phyloP scores from a whole-genome alignment of 2,797 vertebrate species.

The Mareca penelope region DNA sequence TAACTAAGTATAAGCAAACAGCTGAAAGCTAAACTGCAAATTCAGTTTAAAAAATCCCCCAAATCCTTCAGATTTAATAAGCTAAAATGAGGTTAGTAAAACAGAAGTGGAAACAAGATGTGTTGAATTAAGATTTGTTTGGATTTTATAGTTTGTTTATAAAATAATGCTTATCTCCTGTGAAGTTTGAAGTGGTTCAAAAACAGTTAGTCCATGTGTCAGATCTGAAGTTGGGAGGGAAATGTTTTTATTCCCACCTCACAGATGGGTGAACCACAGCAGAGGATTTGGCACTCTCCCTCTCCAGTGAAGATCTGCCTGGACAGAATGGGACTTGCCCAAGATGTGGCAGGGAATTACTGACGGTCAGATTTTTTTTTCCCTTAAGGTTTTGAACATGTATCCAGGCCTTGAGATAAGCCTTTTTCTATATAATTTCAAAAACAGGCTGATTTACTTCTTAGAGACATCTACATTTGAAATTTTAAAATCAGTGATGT shows the following conservation, averaged over 20 bases:
- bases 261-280: not conserved
- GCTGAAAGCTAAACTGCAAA: constrained; percentile 13
- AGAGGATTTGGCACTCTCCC: not conserved
- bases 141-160: constrained; percentile 47
- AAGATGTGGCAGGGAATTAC: not conserved
- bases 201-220: constrained; percentile 4
- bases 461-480: not conserved
- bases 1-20: constrained; percentile 18
- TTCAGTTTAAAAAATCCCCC: not conserved
- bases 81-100: constrained; percentile 52
- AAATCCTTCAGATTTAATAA: constrained; percentile 19
- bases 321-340: not conserved
- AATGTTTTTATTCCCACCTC: constrained; percentile 27
- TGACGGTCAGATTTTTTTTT: not conserved
- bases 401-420: not conserved
- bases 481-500: not conserved
- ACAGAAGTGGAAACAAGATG: constrained; percentile 40
- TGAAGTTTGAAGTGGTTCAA: constrained; percentile 30
- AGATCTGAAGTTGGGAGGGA: not conserved
- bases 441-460: not conserved
- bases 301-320: not conserved
- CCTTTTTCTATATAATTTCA: not conserved
- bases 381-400: not conserved
- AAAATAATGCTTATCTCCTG: constrained; percentile 24
- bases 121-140: constrained; percentile 21